Percentiles rank a stretch among this genome's conserved stretches.
phyloP scores from a whole-genome alignment of 2,797 vertebrate species.

The Chelmon rostratus region DNA sequence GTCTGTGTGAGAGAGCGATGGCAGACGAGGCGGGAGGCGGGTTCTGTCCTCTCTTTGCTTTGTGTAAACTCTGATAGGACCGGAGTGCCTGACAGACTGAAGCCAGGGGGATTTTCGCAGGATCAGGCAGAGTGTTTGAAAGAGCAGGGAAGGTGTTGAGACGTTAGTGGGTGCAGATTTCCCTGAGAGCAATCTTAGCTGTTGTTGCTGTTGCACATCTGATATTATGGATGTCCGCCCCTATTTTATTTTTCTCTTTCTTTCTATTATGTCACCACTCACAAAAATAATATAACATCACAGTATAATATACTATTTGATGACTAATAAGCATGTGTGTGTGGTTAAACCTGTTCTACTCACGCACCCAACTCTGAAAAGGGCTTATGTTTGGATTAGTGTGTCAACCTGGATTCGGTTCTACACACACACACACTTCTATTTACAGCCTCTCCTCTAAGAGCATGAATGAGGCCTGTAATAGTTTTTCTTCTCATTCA shows the following conservation, averaged over 20 bases:
- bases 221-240: neutral
- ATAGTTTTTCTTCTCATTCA: constrained; percentile 65
- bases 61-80: constrained; percentile 55
- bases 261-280: neutral
- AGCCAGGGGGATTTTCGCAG: constrained; percentile 39
- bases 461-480: constrained; percentile 58
- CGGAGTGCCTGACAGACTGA: constrained; percentile 57
- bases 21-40: constrained; percentile 60
- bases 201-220: neutral
- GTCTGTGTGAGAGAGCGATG: constrained; percentile 57
- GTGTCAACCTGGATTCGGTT: constrained; percentile 20
- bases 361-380: constrained; percentile 38
- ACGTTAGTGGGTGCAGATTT: constrained; percentile 39
- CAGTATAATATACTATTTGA: neutral
- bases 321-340: constrained; percentile 7
- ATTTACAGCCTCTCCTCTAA: constrained; percentile 28
- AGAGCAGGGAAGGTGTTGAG: constrained; percentile 43
- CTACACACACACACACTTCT: constrained; percentile 35
- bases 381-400: constrained; percentile 63
- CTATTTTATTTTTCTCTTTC: neutral
- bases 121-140: constrained; percentile 16
- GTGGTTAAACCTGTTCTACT: constrained; percentile 26
- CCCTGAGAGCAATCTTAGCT: neutral
- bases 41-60: constrained; percentile 47
- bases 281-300: neutral